Base-by-base conservation (phyloP, 2,113 vertebrate genomes). In the human region DNA sequence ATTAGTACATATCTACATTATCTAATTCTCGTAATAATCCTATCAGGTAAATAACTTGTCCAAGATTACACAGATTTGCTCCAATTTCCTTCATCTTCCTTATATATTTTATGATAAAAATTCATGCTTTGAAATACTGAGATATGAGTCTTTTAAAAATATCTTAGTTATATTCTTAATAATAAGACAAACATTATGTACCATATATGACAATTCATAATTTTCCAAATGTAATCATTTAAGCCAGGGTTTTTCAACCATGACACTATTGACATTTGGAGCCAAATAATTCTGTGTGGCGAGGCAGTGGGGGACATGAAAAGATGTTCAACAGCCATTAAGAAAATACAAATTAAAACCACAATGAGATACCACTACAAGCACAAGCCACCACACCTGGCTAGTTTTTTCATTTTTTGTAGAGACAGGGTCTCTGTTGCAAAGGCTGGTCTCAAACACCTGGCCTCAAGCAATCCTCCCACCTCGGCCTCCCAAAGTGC, bases 61-160 rank as follows among this genome's bases (percentile, higher is more conserved):
- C 45, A 85, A 79, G 61, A 80, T 73, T 68, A 23, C 2, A 96
- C 1, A 73, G 32, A 57, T 94, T 80, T 90, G 64, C 43, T 96
- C 48, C 48, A 68, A 85, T 85, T 85, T 59, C 50, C 72, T 90
- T 64, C 61, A 90, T 32, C 72, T 76, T 76, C 35, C 20, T 25
- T 89, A 70, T 95, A 17, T 87, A 64, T 81, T 66, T 64, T 81
- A 88, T 80, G 38, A 66, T 48, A 93, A 93, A 96, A 68, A n/a
- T 68, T 88, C 76, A 89, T 59, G 68, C 57, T 57, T 57, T 76
- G 32, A 87, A 87, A 93, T 87, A 86, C 59, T 86, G 48, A 59
- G 75, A 59, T 16, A 13, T 2, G 43, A 27, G 32, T 61, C 23
- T 78, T 61, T 40, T 18, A 12, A 73, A 80, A 94, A 94, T 48